These are phyloP conservation scores for Lepidurus packardi DNA, from an alignment of 1,140 invertebrate genomes.

Conservation along the genomic window DNA sequence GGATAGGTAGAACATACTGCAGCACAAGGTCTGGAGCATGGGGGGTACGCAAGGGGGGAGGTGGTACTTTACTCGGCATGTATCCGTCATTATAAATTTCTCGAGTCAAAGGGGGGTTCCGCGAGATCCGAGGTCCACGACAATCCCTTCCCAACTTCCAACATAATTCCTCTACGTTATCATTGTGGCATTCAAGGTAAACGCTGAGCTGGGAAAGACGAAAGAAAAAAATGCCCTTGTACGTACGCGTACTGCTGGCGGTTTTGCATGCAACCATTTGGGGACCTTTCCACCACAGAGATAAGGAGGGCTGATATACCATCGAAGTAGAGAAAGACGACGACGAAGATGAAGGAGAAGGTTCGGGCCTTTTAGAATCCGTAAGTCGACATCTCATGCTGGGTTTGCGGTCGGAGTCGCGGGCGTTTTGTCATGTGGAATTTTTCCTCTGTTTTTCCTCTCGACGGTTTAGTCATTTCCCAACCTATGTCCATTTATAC, in stretches of 20 bases:
- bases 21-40: background rate
- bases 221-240: background rate
- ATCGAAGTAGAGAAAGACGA: no score
- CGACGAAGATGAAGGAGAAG: background rate
- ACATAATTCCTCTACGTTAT: background rate
- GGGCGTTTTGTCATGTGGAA: background rate
- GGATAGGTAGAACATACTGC: background rate
- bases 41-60: background rate
- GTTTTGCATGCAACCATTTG: background rate
- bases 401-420: background rate
- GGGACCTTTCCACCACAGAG: background rate
- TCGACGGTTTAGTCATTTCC: background rate
- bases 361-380: background rate
- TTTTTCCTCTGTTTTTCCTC: background rate
- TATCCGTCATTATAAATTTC: constrained; percentile 15
- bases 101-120: constrained; percentile 20
- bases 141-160: background rate
- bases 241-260: background rate
- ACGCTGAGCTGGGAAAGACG: background rate
- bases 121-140: background rate
- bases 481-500: background rate
- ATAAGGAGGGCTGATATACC: background rate
- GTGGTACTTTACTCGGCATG: background rate
- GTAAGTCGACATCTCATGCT: constrained; percentile 17
- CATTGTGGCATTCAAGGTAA: background rate